A percentile compares a stretch with the other conserved stretches of the same genome.
Conservation (phyloP, 2,113 vertebrate genomes). For the Periophthalmodon schlosseri region DNA sequence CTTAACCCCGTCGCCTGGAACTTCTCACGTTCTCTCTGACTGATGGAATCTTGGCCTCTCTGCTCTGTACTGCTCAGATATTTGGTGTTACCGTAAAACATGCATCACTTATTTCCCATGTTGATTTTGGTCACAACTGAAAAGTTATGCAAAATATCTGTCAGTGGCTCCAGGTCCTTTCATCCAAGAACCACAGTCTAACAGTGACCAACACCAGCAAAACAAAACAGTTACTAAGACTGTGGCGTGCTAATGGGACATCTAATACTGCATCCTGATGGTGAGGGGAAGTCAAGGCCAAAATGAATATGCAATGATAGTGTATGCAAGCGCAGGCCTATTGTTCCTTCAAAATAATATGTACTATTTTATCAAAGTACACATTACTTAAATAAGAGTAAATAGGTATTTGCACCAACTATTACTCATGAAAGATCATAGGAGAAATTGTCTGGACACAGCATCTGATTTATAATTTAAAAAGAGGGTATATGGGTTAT, state of each 20-base stretch:
- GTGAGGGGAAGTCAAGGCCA: neutral
- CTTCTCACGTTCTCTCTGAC: slow-evolving; percentile 19
- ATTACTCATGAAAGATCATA: neutral
- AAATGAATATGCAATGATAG: neutral
- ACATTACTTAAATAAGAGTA: too few species aligned
- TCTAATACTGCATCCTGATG: neutral
- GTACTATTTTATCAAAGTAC: too few species aligned
- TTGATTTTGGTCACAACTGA: slow-evolving; percentile 22
- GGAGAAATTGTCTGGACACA: too few species aligned
- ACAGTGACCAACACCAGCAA: neutral
- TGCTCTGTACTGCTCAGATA: slow-evolving; percentile 3
- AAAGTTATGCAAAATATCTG: slow-evolving; percentile 24
- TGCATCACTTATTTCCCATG: slow-evolving; percentile 17
- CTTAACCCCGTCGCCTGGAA: slow-evolving; percentile 24
- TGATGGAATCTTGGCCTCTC: slow-evolving; percentile 43
- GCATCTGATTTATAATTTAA: too few species aligned
- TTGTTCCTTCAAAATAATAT: neutral
- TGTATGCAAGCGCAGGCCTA: neutral
- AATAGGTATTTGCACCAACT: neutral
- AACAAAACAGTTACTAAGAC: slow-evolving; percentile 6
- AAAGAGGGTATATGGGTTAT: too few species aligned
- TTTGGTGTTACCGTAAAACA: slow-evolving; percentile 14
- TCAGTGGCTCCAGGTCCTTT: neutral
- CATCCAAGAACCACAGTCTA: neutral
- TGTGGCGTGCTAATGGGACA: neutral